A percentile compares a stretch with the other conserved stretches of the same genome.
Evolutionary conservation across 2,797 vertebrate species (phyloP).

Genomic region (Diglossa cyanea): DNA sequence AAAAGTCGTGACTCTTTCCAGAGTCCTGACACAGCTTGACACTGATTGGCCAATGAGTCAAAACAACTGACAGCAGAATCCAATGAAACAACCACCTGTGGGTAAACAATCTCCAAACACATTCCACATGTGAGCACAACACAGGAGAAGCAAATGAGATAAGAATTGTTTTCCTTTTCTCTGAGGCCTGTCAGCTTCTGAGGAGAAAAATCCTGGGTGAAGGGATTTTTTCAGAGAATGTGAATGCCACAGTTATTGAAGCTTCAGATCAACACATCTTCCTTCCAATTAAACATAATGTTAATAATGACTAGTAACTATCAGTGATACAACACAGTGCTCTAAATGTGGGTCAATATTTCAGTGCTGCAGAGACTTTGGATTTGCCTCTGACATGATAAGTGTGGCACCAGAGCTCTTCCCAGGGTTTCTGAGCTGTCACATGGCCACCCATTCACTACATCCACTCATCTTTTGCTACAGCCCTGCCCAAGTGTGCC

Average conservation of each 20-base stretch:
- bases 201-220: neutral
- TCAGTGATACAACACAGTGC: neutral
- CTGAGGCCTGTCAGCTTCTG: neutral
- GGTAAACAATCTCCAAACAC: too few species aligned
- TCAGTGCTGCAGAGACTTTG: neutral
- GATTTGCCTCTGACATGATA: neutral
- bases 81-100: too few species aligned
- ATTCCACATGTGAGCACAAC: neutral
- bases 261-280: neutral
- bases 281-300: neutral
- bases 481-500: neutral
- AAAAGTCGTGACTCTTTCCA: too few species aligned
- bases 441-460: neutral
- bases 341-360: neutral
- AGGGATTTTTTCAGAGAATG: neutral
- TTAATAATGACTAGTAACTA: neutral
- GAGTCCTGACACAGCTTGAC: too few species aligned
- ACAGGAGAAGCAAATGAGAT: neutral
- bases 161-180: too few species aligned
- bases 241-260: neutral
- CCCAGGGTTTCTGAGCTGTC: neutral
- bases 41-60: rapidly evolving
- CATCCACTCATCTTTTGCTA: neutral
- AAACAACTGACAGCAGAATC: too few species aligned
- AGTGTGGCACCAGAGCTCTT: neutral